phyloP scores from a whole-genome alignment of 2,113 vertebrate genomes.

The Heptranchias perlo region DNA sequence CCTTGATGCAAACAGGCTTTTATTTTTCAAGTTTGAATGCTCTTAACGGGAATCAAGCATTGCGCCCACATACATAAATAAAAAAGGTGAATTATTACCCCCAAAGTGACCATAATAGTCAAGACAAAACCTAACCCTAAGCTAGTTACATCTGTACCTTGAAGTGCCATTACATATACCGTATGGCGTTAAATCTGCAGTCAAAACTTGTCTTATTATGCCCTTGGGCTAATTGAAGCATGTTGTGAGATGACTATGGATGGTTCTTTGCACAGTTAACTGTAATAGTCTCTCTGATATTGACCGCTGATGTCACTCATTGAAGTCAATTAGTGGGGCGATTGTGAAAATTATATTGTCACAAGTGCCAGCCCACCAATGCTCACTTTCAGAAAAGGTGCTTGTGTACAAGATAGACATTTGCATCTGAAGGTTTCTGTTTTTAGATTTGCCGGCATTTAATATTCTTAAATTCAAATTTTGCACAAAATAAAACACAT shows the following conservation, averaged over 20 bases:
- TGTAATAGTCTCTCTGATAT: neutral
- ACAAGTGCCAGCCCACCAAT: too few relatives aligned
- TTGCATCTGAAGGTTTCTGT: neutral
- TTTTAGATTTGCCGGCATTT: neutral
- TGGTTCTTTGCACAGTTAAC: neutral
- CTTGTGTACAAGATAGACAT: neutral
- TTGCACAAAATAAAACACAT: neutral
- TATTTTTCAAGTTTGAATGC: neutral
- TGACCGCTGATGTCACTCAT: neutral
- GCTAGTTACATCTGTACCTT: neutral
- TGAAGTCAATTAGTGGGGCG: neutral
- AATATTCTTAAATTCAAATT: neutral
- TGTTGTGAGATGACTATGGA: neutral
- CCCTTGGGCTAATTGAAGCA: conserved; percentile 1
- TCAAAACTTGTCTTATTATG: neutral
- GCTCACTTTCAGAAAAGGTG: neutral
- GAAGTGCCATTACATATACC: neutral
- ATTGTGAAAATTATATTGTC: neutral
- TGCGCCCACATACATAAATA: neutral
- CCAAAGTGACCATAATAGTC: neutral
- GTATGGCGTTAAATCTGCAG: neutral
- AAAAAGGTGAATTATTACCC: neutral
- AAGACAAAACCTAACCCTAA: neutral
- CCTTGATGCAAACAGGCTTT: neutral
- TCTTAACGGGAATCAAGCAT: neutral